Base-by-base conservation (phyloP, 2,888 invertebrate species). In the Nebria brevicollis region DNA sequence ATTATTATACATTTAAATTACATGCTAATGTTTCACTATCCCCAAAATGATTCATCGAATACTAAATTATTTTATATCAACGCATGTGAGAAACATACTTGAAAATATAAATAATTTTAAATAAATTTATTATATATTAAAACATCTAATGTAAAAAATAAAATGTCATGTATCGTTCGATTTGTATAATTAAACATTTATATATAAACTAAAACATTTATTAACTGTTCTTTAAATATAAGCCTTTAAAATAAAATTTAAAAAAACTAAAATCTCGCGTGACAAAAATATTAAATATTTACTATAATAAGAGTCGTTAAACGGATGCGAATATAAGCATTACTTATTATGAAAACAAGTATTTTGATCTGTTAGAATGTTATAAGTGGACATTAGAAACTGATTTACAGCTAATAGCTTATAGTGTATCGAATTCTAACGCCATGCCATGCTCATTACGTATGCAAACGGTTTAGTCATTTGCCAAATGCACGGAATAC, bases 361-460 rank as follows among this genome's bases (percentile, higher is more conserved):
- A 73, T 73, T 73, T 73, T 73, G 73, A 73, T 72, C 7, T 72
- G 54, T 54, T 54, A 11, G 41, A 13, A 6, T n/a, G 43, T 41
- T 43, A 13, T 10, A 41, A 41, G 34, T 73, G 15, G 43, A 73
- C 8, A 73, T 41, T 73, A 34, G 42, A 73, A 41, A n/a, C 43
- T 26, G 72, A 34, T 26, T 72, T 72, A 72, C 26, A 73, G 43
- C 43, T 43, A 43, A 73, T 73, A 73, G 73, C 15, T 43, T 41
- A n/a, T 66, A 66, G 70, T 73, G 73, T 73, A 73, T 73, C 73
- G 43, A 73, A 73, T 73, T 73, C 42, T n/a, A 42, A 70, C 66
- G 15, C 15, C 66, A 34, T 34, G n/a, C 11, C 41, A 42, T 7
- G 13, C 25, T 73, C 73, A 73, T 73, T 73, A 73, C 43, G 41